Percentiles rank a stretch among this genome's conserved stretches.
Evolutionary conservation across 2,113 vertebrate species (phyloP).

Genomic region (Patagioenas fasciata): DNA sequence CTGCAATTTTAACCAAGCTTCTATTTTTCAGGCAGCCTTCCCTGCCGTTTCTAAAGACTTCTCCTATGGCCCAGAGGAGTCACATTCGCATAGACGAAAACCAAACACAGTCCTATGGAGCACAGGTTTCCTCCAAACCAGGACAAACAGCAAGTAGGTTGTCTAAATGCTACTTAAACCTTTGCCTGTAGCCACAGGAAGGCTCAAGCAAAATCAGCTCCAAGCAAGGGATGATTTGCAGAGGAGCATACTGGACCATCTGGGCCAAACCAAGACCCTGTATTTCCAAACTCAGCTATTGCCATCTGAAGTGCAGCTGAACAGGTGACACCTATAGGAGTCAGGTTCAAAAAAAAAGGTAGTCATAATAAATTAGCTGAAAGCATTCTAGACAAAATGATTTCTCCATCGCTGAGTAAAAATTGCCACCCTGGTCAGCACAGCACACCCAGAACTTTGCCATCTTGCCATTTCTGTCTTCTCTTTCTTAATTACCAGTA

Average conservation of each 20-base stretch:
- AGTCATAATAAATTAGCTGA: not conserved
- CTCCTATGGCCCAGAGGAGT: not conserved
- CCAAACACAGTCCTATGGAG: not conserved
- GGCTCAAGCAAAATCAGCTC: not conserved
- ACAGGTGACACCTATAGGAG: not conserved
- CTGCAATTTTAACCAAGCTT: not conserved
- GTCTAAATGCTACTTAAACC: not conserved
- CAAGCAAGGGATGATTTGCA: not conserved
- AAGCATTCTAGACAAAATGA: not conserved
- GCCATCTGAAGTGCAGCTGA: no score
- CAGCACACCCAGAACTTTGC: not conserved
- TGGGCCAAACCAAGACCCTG: not conserved
- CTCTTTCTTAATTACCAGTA: not conserved
- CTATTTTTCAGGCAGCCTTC: not conserved
- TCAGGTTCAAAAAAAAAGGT: not conserved
- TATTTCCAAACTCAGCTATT: not conserved
- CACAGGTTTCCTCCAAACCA: not conserved
- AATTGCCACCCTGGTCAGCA: not conserved
- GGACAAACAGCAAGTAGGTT: not conserved
- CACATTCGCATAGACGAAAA: not conserved
- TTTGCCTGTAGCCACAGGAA: not conserved
- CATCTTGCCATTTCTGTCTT: not conserved
- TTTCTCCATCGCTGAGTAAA: not conserved
- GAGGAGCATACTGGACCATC: not conserved
- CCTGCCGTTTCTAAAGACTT: not conserved